Base-by-base conservation (phyloP, 2,888 invertebrate species). In the Hetaerina titia region DNA sequence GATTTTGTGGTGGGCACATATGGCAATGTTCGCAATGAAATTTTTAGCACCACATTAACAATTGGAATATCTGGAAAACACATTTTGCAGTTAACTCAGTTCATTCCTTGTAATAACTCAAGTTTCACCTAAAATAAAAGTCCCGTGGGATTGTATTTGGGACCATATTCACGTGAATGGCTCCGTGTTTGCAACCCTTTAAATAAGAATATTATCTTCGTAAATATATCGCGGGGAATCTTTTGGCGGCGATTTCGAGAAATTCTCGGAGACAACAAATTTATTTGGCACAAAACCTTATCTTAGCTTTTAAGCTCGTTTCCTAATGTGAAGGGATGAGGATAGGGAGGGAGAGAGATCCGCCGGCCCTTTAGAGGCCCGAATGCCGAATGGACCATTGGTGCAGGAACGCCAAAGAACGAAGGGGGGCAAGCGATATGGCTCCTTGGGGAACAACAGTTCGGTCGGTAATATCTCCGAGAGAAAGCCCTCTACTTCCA, bases 271-370 rank as follows among this genome's bases (percentile, higher is more conserved):
- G 81, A 81, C 81, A 56, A 74, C 74, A 69, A 92, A 92, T 92
- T 92, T 92, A 92, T 92, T 74, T 92, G 92, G 45, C 45, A 45
- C 63, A 22, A 81, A 64, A n/a, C 69, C 92, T 92, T 92, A 92
- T 92, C 92, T 56, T 69, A 69, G 92, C 69, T 92, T 92, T 81
- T 92, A 92, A 92, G 64, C 92, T 69, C 69, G 69, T 92, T 92
- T 92, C 25, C 60, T 90, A 90, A 58, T 63, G 56, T 56, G 81
- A 81, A 81, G 81, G 81, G 81, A 81, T 81, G 81, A 81, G 81
- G n/a, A 31, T 9, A 1, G 81, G 81, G n/a, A 7, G 2, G 31
- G 31, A 69, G 31, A 92, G 69, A 25, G 92, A n/a, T n/a, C 22
- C 25, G 92, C 92, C 9, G 74, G 19, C 92, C 74, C 69, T 69